A percentile compares a stretch with the other conserved stretches of the same genome.
Evolutionary conservation across 1,140 invertebrate species (phyloP).

Genomic region (Nymphalis io): DNA sequence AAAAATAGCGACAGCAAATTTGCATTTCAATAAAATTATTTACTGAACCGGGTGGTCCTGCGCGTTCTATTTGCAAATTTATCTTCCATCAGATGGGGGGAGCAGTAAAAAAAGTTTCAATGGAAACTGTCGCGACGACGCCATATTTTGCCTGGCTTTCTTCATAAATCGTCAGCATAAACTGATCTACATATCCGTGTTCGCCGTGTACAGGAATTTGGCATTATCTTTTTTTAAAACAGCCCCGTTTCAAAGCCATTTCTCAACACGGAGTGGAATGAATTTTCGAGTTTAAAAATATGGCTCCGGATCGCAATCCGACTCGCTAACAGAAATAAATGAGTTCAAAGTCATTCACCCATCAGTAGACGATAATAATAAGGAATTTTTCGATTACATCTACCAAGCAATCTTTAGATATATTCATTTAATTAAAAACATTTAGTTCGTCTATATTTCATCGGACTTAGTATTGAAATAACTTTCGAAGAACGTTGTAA

Average conservation of each 20-base stretch:
- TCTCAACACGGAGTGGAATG: slow-evolving; percentile 29
- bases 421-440: slow-evolving; percentile 2
- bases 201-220: slow-evolving; percentile 39
- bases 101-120: slow-evolving; percentile 59
- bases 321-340: slow-evolving; percentile 22
- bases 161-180: slow-evolving; percentile 70
- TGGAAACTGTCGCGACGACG: slow-evolving; percentile 59
- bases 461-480: neutral
- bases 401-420: neutral
- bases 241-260: slow-evolving; percentile 22
- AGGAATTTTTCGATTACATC: slow-evolving; percentile 13
- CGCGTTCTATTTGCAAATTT: slow-evolving; percentile 64
- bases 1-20: slow-evolving; percentile 42
- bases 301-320: slow-evolving; percentile 18
- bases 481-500: neutral
- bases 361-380: slow-evolving; percentile 17
- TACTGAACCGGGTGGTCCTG: slow-evolving; percentile 44
- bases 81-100: slow-evolving; percentile 60
- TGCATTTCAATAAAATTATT: slow-evolving; percentile 60
- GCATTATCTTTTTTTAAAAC: slow-evolving; percentile 44
- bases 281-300: slow-evolving; percentile 33
- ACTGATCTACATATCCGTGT: slow-evolving; percentile 66
- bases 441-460: slow-evolving; percentile 5
- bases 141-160: slow-evolving; percentile 67
- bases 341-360: slow-evolving; percentile 17